Conservation (phyloP, 2,888 invertebrate species). For the Masnerella sp. region DNA sequence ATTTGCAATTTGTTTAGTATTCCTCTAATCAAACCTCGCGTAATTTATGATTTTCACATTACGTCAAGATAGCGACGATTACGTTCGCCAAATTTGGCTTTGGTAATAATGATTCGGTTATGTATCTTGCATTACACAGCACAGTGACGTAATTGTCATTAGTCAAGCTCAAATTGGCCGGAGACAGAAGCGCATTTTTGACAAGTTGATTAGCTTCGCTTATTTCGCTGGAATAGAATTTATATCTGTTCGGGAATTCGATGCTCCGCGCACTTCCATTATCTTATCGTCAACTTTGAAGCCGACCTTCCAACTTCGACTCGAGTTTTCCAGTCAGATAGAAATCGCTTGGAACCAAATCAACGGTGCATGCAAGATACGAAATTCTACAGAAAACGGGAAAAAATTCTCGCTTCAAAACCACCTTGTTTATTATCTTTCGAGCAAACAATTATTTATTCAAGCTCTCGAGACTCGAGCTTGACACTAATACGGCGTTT, state of each 20-base stretch:
- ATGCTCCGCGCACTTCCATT: constrained; percentile 16
- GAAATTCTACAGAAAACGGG: background rate
- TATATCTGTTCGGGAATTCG: constrained; percentile 21
- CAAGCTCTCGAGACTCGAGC: too few relatives aligned
- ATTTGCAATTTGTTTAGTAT: too few relatives aligned
- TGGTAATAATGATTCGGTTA: constrained; percentile 20
- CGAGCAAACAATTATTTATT: background rate
- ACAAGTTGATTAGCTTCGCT: constrained; percentile 20
- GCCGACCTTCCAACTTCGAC: constrained; percentile 31
- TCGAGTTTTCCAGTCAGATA: constrained; percentile 22
- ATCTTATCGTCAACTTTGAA: constrained; percentile 24
- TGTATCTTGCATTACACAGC: constrained; percentile 10
- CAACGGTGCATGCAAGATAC: constrained; percentile 7
- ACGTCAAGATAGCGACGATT: constrained; percentile 16
- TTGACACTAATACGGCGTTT: background rate
- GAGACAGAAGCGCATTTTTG: constrained; percentile 11
- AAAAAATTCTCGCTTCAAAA: background rate
- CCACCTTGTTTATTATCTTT: background rate
- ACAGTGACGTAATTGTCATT: constrained; percentile 21
- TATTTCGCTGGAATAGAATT: constrained; percentile 17
- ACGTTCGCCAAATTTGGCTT: constrained; percentile 5
- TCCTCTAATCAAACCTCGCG: background rate
- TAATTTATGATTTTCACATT: constrained; percentile 17
- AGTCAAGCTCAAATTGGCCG: constrained; percentile 15
- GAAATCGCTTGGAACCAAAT: constrained; percentile 30